phyloP scores from a whole-genome alignment of 2,888 invertebrate genomes.

The Dugesia japonica region DNA sequence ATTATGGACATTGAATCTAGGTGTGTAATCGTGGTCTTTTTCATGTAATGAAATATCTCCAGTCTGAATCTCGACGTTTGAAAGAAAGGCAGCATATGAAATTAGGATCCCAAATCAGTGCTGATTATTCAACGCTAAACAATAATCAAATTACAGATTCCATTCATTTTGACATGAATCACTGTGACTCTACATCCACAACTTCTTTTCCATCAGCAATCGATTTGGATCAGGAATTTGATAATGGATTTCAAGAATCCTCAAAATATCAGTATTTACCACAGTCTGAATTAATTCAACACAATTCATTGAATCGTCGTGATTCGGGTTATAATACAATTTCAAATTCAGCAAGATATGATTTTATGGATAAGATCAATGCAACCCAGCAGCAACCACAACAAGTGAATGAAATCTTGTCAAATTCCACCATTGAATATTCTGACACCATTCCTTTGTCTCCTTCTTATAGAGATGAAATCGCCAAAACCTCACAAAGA shows the following conservation, averaged over 20 bases:
- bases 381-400: too few species aligned
- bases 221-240: neutral
- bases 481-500: neutral
- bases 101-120: neutral
- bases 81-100: neutral
- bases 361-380: neutral
- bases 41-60: neutral
- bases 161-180: neutral
- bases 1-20: too few species aligned
- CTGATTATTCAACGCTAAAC: neutral
- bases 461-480: neutral
- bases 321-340: constrained; percentile 5
- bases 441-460: neutral
- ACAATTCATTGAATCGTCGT: neutral
- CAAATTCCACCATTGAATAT: neutral
- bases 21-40: neutral
- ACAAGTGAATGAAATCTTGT: neutral
- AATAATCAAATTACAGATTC: neutral
- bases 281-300: neutral
- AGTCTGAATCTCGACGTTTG: neutral
- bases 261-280: neutral
- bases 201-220: neutral
- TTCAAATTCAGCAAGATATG: neutral
- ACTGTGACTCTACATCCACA: neutral
- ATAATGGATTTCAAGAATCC: neutral